Conservation (phyloP, 2,113 vertebrate genomes). For the Aegithalos caudatus region DNA sequence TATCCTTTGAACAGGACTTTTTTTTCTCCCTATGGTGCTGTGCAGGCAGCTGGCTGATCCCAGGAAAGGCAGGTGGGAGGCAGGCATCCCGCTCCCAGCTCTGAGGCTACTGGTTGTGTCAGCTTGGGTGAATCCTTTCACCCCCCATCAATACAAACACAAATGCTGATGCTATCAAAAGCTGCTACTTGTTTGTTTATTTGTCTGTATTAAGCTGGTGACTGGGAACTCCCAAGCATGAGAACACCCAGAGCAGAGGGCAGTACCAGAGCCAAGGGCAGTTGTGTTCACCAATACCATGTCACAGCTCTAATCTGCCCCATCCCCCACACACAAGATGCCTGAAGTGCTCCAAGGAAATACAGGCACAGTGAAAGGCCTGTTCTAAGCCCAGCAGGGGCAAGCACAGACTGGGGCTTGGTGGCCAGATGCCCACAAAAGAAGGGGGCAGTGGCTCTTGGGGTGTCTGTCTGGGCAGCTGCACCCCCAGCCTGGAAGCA, state of each 20-base stretch:
- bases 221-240: not conserved
- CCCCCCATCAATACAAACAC: not conserved
- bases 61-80: not conserved
- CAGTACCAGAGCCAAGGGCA: not conserved
- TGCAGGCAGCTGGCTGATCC: not conserved
- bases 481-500: rapidly evolving
- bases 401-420: not conserved
- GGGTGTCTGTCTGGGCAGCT: not conserved
- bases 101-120: not conserved
- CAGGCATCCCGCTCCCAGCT: rapidly evolving
- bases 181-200: not conserved
- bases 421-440: rapidly evolving
- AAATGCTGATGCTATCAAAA: not conserved
- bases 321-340: not conserved
- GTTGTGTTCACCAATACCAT: not conserved
- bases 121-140: not conserved
- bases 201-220: not conserved
- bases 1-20: not conserved
- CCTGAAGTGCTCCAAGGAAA: not conserved
- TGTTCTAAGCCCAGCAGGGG: not conserved
- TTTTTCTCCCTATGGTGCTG: not conserved
- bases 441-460: not conserved
- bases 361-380: rapidly evolving
- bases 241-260: not conserved
- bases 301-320: not conserved